Evolutionary conservation across 2,888 invertebrate species (phyloP).

Genomic region (Oegoconia quadripuncta): DNA sequence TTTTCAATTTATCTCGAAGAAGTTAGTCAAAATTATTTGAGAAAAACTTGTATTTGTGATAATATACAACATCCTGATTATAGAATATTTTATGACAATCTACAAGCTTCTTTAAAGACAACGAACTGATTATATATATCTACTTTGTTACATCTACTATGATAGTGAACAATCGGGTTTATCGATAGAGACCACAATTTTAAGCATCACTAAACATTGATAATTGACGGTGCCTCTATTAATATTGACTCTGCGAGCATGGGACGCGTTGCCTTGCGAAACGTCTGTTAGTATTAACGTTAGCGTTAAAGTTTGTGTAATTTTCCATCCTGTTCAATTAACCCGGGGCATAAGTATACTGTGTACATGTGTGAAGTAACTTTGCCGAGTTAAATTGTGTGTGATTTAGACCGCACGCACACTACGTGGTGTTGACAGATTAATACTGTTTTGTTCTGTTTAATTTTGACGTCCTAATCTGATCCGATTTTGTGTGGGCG

Average conservation of each 20-base stretch:
- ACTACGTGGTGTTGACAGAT: background rate
- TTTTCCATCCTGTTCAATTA: slow-evolving; percentile 45
- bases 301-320: slow-evolving; percentile 52
- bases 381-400: slow-evolving; percentile 44
- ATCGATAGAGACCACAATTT: slow-evolving; percentile 49
- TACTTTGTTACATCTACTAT: background rate
- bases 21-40: no score
- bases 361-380: slow-evolving; percentile 23
- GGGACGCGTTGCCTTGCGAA: slow-evolving; percentile 37
- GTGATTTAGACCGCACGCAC: slow-evolving; percentile 32
- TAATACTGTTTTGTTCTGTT: background rate
- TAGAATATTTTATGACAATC: no score
- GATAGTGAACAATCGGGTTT: slow-evolving; percentile 27
- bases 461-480: no score
- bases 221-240: slow-evolving; percentile 71
- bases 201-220: slow-evolving; percentile 65
- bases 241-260: slow-evolving; percentile 63
- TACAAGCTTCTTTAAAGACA: no score
- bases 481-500: no score
- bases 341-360: slow-evolving; percentile 34
- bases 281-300: slow-evolving; percentile 44
- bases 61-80: no score
- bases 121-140: no score
- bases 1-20: no score
- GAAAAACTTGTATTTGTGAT: no score